Evolutionary conservation across 1,140 invertebrate genomes (phyloP), one percentile per base, ranked within the genome.

Genomic region (Stegodyphus mimosarum): DNA sequence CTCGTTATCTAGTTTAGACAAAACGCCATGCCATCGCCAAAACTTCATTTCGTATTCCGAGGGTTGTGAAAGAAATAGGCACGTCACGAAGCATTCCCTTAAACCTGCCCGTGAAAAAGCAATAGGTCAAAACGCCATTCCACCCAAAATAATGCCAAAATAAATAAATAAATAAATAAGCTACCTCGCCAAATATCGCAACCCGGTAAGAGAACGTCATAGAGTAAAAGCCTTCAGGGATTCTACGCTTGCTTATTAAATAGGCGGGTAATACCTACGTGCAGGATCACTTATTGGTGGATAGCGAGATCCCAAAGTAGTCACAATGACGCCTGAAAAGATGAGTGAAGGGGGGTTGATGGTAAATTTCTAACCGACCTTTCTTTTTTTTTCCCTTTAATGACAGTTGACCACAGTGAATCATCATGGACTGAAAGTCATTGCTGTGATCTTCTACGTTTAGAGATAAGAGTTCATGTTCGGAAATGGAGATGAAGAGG

Each of bases 381-480:
- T 33, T 33, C 1, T 33, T 33, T 33, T 33, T 3, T 33, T 33
- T 5, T 5, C 9, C n/a, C 17, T 6, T 15, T 9, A 17, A n/a
- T 67, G 64, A 67, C 64, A 67, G 64, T 67, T 67, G 64, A 67
- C 64, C 64, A 67, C 13, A n/a, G 64, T 67, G 64, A 67, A 67
- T 67, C 64, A 67, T 67, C 10, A 6, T 67, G 9, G 10, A 17
- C 17, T 67, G 55, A 60, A 60, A 60, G 55, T 60, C 55, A 15
- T 15, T 60, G 55, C 55, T 60, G 55, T 60, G 55, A 10, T 60
- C 55, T 60, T 60, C 55, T 60, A 15, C 55, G 9, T 60, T 60
- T 15, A 60, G 55, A 60, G 33, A 33, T 33, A 33, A 33, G 33
- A 33, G 33, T 33, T 33, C 33, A 33, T 33, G 33, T 33, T 33